Evolutionary conservation across 2,113 vertebrate species (phyloP), one percentile per base, ranked within the genome.

Genomic region (human): DNA sequence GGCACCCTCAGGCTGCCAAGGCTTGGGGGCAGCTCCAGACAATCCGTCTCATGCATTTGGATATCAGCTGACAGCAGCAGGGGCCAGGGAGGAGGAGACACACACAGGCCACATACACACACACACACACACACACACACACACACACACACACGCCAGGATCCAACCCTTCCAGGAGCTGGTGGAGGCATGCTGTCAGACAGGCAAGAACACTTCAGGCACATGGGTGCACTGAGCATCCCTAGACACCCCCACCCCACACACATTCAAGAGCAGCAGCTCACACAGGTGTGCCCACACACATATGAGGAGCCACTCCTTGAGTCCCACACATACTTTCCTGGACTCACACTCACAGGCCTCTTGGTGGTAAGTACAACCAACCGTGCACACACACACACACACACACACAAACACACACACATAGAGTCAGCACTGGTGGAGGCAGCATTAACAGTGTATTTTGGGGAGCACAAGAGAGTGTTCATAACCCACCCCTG

Each of bases 141-240:
- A 38, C 79, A 52, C 16, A 61, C 1, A 64, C 17, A 40, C n/a
- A 70, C 70, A 73, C 1, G 4, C 70, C 40, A 92, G 90, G 66
- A 64, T 17, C 14, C 72, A 27, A n/a, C n/a, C 38, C 48, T 16
- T 2, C 25, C 52, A 50, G 30, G 50, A 6, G 1, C 6, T 5
- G 0, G 1, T 0, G 18, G 43, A 22, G 64, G 30, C 50, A 8
- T 22, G 16, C 35, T 16, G 20, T 5, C 40, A 64, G 64, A 25
- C 94, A 94, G 48, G 40, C 1, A 8, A 5, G 48, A 17, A 52
- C 88, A 23, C 48, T 40, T 35, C 27, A 8, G 9, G 52, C 2
- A 30, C 48, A 48, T 45, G 22, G 2, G 1, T 30, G 22, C 16
- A 16, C 27, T 0, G 66, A 20, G 20, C 12, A 45, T 48, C 27